Base-by-base conservation (phyloP, 1,140 invertebrate species). In the Bicyclus anynana region DNA sequence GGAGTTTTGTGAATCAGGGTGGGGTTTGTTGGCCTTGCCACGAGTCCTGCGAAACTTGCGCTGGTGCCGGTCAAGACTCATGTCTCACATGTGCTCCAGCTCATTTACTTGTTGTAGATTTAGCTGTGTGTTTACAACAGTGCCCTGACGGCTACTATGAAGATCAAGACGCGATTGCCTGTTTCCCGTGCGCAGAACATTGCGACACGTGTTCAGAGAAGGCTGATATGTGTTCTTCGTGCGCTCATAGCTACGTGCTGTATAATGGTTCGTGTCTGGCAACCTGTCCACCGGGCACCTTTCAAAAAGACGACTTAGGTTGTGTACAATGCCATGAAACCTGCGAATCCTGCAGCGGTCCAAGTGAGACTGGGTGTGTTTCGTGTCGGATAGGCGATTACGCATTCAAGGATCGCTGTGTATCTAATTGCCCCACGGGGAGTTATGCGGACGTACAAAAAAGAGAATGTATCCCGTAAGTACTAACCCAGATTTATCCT, bases 91-190 rank as follows among this genome's bases (percentile, higher is more conserved):
- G 95, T 80, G 94, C 94, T 0, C 94, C 94, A 1, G 93, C 93
- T 38, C 93, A 95, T 76, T 87, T 95, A 20, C 87, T 94, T 70
- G 92, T 95, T 37, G 92, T 93, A 6, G 94, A 95, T 89, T 86
- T 95, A 49, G 94, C 94, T 23, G 92, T 95, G 10, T 95, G 94
- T 61, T 82, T 96, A 37, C 94, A 95, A 74, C 92, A 94, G 69
- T 96, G 95, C 70, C 95, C 94, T 0, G 95, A 96, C 71, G 94
- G 94, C 27, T 96, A 96, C 69, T 96, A 93, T 74, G 94, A 95
- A 89, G 94, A 88, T 23, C 71, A 77, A 12, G 91, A 92, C 33
- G 93, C 94, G 40, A 92, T 91, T 71, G 94, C 94, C 1, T 96
- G 95, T 68, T 92, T 94, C 27, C 93, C 94, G 2, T 96, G 95